These are phyloP conservation scores for Papilio polytes DNA, from an alignment of 1,140 invertebrate species.

Conservation along the genomic window DNA sequence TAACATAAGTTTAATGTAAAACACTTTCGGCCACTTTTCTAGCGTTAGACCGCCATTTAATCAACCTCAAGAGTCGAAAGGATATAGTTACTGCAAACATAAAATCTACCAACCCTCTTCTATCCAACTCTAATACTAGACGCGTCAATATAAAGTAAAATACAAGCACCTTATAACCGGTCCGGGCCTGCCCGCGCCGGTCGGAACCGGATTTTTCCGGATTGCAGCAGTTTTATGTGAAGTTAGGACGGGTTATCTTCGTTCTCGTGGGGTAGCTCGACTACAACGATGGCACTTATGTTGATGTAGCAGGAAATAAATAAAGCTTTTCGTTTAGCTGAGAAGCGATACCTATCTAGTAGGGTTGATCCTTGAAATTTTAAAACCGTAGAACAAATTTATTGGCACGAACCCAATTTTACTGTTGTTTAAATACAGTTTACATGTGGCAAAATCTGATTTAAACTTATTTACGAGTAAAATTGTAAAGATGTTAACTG, in stretches of 20 bases:
- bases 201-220: constrained; percentile 30
- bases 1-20: not conserved
- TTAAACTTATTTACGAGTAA: no score
- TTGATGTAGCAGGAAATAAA: constrained; percentile 15
- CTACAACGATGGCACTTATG: constrained; percentile 26
- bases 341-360: constrained; percentile 6
- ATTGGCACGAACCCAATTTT: not conserved
- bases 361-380: not conserved
- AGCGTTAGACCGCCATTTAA: constrained; percentile 21
- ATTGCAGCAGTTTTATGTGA: constrained; percentile 31
- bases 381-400: not conserved
- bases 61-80: constrained; percentile 18
- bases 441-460: not conserved
- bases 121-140: not conserved
- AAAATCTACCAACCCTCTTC: constrained; percentile 9
- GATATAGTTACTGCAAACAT: constrained; percentile 29
- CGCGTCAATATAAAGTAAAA: not conserved
- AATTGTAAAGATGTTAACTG: no score
- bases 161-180: constrained; percentile 25
- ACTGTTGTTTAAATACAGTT: not conserved
- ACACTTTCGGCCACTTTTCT: not conserved
- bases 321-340: constrained; percentile 15
- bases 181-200: constrained; percentile 5
- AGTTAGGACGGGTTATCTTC: constrained; percentile 24
- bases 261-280: constrained; percentile 21